A percentile compares a stretch with the other conserved stretches of the same genome.
Evolutionary conservation across 2,113 vertebrate genomes (phyloP).

Genomic region (Bombycilla garrulus): DNA sequence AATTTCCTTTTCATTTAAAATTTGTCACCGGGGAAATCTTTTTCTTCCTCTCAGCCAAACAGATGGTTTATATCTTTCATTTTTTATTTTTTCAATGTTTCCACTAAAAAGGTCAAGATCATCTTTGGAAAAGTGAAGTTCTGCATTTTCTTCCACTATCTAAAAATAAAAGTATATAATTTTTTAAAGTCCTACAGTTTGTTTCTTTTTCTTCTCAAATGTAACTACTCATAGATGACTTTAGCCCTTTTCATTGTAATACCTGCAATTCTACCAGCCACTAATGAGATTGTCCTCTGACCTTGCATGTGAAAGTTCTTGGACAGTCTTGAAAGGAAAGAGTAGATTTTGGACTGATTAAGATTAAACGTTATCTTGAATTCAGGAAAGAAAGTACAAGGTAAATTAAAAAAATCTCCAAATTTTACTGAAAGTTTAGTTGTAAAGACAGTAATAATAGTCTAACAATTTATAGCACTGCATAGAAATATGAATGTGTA

Average conservation of each 20-base stretch:
- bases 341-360: neutral
- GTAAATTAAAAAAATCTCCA: neutral
- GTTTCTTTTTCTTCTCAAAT: neutral
- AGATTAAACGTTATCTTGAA: neutral
- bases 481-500: neutral
- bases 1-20: constrained; percentile 73
- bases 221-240: neutral
- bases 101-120: constrained; percentile 38
- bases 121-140: constrained; percentile 34
- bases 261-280: neutral
- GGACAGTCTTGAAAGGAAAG: neutral
- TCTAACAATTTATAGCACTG: neutral
- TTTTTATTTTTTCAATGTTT: neutral
- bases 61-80: constrained; percentile 66
- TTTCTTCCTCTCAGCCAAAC: constrained; percentile 69
- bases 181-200: neutral
- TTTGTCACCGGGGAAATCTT: constrained; percentile 68
- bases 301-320: neutral
- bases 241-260: neutral
- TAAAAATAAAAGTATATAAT: constrained; percentile 28
- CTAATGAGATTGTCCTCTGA: neutral
- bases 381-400: neutral
- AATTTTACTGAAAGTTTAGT: neutral
- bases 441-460: neutral
- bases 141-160: constrained; percentile 28